These are phyloP conservation scores for Xanthia togata DNA, from an alignment of 2,888 invertebrate genomes.

Conservation along the genomic window DNA sequence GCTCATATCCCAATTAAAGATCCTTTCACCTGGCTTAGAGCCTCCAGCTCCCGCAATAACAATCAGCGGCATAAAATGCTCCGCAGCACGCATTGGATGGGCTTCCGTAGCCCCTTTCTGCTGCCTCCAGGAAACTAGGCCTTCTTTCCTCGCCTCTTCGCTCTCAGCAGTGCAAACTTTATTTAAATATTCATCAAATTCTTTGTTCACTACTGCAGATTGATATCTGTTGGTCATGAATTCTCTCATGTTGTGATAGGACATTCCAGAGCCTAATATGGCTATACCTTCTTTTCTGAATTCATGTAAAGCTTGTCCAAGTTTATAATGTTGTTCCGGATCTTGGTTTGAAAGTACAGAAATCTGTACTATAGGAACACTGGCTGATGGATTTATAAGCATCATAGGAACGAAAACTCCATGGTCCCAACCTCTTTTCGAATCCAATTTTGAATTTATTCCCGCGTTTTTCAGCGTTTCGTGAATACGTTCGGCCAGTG, in stretches of 20 bases:
- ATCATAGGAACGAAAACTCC: slow-evolving; percentile 89
- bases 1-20: slow-evolving; percentile 87
- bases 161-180: slow-evolving; percentile 80
- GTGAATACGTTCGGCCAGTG: slow-evolving; percentile 80
- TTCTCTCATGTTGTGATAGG: slow-evolving; percentile 87
- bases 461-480: slow-evolving; percentile 78
- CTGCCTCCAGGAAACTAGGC: slow-evolving; percentile 78
- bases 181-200: slow-evolving; percentile 85
- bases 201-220: slow-evolving; percentile 78
- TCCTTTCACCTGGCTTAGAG: slow-evolving; percentile 76
- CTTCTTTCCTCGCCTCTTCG: slow-evolving; percentile 74
- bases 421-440: slow-evolving; percentile 87
- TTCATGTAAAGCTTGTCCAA: slow-evolving; percentile 80
- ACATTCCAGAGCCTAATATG: slow-evolving; percentile 86
- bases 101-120: slow-evolving; percentile 82
- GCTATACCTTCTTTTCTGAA: slow-evolving; percentile 86
- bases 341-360: slow-evolving; percentile 84
- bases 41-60: slow-evolving; percentile 86
- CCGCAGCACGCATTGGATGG: slow-evolving; percentile 83
- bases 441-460: slow-evolving; percentile 81
- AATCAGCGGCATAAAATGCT: slow-evolving; percentile 86
- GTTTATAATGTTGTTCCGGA: slow-evolving; percentile 81
- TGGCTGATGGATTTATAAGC: slow-evolving; percentile 84
- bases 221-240: slow-evolving; percentile 74
- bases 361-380: slow-evolving; percentile 85